phyloP scores from a whole-genome alignment of 2,797 vertebrate genomes.

The Clarias laeviceps region DNA sequence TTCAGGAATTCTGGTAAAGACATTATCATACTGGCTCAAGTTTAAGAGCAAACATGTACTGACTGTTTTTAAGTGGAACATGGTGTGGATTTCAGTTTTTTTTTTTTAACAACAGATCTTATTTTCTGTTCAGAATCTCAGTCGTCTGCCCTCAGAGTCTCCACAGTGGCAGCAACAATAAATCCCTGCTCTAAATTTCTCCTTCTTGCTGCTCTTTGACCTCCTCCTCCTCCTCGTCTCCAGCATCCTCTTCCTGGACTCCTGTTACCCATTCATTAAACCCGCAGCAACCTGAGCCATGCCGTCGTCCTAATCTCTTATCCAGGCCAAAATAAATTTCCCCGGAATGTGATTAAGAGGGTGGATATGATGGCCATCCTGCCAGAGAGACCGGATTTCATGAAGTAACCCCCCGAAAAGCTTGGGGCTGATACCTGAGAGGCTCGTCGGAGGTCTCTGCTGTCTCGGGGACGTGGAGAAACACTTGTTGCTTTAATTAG shows the following conservation, averaged over 20 bases:
- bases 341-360: constrained; percentile 42
- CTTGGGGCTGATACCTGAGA: constrained; percentile 1
- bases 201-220: not conserved
- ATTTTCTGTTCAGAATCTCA: not conserved
- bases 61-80: not conserved
- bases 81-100: not conserved
- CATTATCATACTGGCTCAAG: not conserved
- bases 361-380: constrained; percentile 13
- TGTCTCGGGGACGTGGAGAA: not conserved
- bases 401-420: constrained; percentile 13
- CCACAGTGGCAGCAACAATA: constrained; percentile 2
- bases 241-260: constrained; percentile 12
- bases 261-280: constrained; percentile 42
- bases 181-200: constrained; percentile 15
- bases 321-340: constrained; percentile 41
- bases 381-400: constrained; percentile 6
- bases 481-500: not conserved
- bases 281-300: constrained; percentile 28
- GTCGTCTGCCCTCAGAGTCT: not conserved
- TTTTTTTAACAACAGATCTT: not conserved
- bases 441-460: not conserved
- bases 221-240: not conserved
- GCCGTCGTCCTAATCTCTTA: constrained; percentile 37
- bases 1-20: not conserved
- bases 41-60: not conserved